Conservation (phyloP, 2,888 invertebrate genomes). For the Oscheius sp. region DNA sequence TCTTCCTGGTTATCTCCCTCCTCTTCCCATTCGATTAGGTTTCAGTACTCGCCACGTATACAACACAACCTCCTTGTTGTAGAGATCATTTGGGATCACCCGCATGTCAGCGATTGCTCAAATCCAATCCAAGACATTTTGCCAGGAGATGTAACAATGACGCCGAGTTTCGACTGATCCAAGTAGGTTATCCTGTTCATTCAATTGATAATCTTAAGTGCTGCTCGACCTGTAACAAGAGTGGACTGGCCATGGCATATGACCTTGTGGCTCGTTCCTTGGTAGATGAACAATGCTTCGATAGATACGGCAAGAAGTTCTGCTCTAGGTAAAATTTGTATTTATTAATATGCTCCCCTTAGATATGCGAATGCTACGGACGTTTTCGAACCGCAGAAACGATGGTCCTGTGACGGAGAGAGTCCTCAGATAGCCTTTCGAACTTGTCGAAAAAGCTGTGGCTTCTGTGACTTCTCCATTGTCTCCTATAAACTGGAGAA, state of each 20-base stretch:
- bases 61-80: conserved; percentile 60
- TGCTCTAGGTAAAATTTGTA: conserved; percentile 44
- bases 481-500: conserved; percentile 60
- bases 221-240: conserved; percentile 57
- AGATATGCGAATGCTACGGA: conserved; percentile 61
- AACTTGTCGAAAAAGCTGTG: conserved; percentile 58
- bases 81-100: conserved; percentile 53
- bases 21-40: not conserved
- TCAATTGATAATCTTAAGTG: conserved; percentile 38
- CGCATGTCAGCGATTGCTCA: conserved; percentile 49
- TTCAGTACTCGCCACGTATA: conserved; percentile 33
- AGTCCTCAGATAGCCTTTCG: conserved; percentile 62
- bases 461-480: conserved; percentile 58
- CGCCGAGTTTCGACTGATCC: conserved; percentile 54
- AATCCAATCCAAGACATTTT: conserved; percentile 49
- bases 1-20: not conserved
- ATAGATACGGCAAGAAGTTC: conserved; percentile 56
- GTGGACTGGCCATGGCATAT: conserved; percentile 54
- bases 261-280: conserved; percentile 59
- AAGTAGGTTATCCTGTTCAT: not conserved
- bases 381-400: conserved; percentile 54
- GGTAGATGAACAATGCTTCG: conserved; percentile 59
- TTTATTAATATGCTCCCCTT: not conserved
- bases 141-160: conserved; percentile 55
- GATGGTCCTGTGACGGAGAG: conserved; percentile 60